Conservation (phyloP, 92 coral and sea anemone genomes). For the Isaurus tuberculatus region DNA sequence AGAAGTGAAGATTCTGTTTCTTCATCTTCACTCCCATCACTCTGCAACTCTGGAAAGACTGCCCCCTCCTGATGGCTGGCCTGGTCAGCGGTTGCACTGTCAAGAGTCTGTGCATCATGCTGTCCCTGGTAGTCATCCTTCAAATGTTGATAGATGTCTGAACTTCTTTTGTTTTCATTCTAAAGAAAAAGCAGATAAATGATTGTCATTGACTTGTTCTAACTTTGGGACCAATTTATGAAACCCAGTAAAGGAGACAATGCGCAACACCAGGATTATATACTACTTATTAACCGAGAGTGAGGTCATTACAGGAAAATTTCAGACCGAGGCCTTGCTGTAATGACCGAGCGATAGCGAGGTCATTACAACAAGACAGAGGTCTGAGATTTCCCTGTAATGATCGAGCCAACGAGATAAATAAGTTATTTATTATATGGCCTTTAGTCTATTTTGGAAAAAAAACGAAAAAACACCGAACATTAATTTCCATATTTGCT, state of each 20-base stretch:
- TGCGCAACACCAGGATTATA: no score
- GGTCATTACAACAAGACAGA: no score
- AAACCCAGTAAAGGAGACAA: neutral
- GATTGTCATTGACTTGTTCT: neutral
- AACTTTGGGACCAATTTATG: neutral
- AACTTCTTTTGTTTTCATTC: conserved; percentile 59
- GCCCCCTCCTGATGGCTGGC: conserved; percentile 81
- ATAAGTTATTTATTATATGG: no score
- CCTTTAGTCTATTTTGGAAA: no score
- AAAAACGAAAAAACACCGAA: no score
- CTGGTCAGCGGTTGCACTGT: conserved; percentile 98
- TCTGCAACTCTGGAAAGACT: conserved; percentile 70
- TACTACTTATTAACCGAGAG: no score
- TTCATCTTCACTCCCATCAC: conserved; percentile 52
- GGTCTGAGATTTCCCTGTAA: no score
- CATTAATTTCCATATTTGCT: no score
- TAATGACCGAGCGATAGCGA: no score
- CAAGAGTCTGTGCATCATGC: conserved; percentile 94
- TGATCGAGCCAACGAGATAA: no score
- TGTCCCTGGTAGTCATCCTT: conserved; percentile 63
- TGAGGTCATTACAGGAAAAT: no score
- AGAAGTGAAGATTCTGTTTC: conserved; percentile 67
- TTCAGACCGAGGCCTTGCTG: no score
- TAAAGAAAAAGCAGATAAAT: neutral
- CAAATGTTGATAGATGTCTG: conserved; percentile 91